Evolutionary conservation across 1,140 invertebrate genomes (phyloP), one percentile per base, ranked within the genome.

Genomic region (Augochlora pura): DNA sequence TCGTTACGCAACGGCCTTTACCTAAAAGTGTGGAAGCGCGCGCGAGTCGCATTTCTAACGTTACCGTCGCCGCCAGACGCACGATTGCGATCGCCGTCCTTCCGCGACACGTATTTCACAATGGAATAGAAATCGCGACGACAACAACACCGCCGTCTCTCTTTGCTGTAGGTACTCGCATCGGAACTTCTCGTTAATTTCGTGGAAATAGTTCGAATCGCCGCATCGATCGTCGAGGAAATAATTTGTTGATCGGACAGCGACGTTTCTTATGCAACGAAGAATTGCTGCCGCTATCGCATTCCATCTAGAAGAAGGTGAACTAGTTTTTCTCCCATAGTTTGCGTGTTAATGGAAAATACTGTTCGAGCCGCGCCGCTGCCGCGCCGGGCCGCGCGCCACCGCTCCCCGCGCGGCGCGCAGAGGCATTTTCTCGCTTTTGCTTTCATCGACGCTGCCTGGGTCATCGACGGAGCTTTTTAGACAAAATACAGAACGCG

Each of bases 31-130:
- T 78, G 49, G 69, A 72, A 64, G 23, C 46, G 49, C 76, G 23
- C 46, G 49, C 76, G 76, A 64, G 67, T 54, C 72, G 76, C 60
- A 72, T 78, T 64, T 72, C 69, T 72, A 78, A 63, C 63, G 69
- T 57, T n/a, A 60, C 32, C 16, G 27, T 54, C 1, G 16, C 16
- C 18, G 21, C 49, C 5, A 14, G 18, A 54, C 16, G 54, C 54
- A 57, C 39, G 32, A 23, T 10, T 38, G 9, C 14, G 32, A 16
- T 72, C 49, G 52, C 63, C 46, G 42, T 52, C n/a, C 14, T 64
- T 42, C 63, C 49, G 49, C 27, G 60, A 64, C 68, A 72, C 23
- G 46, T 49, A 64, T 78, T 78, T 72, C 69, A 10, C 59, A 72
- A 78, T 16, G 42, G 62, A 72, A 54, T 78, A 32, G 60, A 42